Evolutionary conservation across 2,113 vertebrate genomes (phyloP).

Genomic region (Melospiza georgiana): DNA sequence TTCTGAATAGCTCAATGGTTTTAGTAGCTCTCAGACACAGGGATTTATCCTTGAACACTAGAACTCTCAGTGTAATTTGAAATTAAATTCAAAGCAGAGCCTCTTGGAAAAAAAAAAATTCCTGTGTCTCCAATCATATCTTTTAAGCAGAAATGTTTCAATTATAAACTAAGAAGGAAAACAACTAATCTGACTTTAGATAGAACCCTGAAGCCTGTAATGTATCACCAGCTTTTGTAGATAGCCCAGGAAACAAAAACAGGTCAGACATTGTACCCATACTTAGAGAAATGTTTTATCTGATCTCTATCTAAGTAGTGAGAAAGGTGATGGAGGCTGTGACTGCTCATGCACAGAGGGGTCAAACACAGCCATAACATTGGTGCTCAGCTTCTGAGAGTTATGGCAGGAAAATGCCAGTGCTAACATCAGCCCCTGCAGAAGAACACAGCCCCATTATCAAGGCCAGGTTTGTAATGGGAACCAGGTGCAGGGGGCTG

Average conservation of each 20-base stretch:
- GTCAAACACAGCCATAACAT: neutral
- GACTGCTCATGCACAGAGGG: neutral
- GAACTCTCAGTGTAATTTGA: neutral
- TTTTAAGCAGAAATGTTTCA: conserved; percentile 24
- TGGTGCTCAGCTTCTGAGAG: neutral
- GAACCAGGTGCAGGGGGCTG: conserved; percentile 42
- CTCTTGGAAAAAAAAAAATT: neutral
- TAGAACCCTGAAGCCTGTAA: neutral
- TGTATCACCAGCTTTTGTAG: neutral
- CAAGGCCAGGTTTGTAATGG: conserved; percentile 15
- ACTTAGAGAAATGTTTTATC: neutral
- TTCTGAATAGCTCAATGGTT: conserved; percentile 24
- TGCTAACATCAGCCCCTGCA: neutral
- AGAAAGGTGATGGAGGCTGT: neutral
- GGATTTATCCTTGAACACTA: neutral
- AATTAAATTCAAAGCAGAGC: neutral
- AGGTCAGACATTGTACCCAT: neutral
- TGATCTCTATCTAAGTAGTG: neutral
- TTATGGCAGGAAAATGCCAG: conserved; percentile 14
- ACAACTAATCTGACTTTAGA: neutral
- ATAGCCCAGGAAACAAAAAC: neutral
- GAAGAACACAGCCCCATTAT: conserved; percentile 42
- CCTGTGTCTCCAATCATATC: neutral
- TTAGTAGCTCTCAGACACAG: neutral
- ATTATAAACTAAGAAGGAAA: neutral